phyloP scores from a whole-genome alignment of 2,113 vertebrate species.

The Poeciliopsis prolifica region DNA sequence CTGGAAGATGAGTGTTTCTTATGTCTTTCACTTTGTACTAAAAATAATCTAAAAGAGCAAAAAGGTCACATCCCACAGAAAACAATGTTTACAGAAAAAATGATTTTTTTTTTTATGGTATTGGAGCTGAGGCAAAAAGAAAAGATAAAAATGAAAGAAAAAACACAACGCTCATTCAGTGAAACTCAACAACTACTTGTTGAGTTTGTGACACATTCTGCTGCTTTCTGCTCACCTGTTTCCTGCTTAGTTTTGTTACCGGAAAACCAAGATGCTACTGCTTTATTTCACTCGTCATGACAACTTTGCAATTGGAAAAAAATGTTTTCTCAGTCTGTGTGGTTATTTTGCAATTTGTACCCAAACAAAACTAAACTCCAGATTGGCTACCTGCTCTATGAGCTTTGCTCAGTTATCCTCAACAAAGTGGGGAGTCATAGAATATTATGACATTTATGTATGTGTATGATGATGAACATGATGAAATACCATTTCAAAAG shows the following conservation, averaged over 20 bases:
- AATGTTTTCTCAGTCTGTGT: neutral
- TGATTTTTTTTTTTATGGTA: neutral
- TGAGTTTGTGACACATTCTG: too few relatives aligned
- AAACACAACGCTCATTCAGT: neutral
- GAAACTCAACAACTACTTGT: too few relatives aligned
- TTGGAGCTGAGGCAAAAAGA: constrained; percentile 5
- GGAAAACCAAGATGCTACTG: neutral
- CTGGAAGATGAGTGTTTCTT: constrained; percentile 16
- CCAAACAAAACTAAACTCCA: neutral
- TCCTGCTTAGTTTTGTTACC: neutral
- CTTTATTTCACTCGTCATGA: neutral
- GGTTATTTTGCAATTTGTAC: neutral
- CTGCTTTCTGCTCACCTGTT: too few relatives aligned
- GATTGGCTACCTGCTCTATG: too few relatives aligned
- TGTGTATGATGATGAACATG: too few relatives aligned
- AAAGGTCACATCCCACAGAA: constrained; percentile 39
- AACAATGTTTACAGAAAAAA: neutral
- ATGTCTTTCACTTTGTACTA: constrained; percentile 23
- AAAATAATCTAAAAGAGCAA: constrained; percentile 15
- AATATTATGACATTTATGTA: too few relatives aligned
- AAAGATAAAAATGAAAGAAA: constrained; percentile 9
- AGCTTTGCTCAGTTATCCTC: too few relatives aligned
- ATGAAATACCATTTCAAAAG: too few relatives aligned
- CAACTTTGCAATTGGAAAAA: neutral
- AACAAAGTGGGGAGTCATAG: too few relatives aligned